Percentiles rank a stretch among this genome's conserved stretches.
Evolutionary conservation across 2,797 vertebrate genomes (phyloP).

Genomic region (Microcaecilia unicolor): DNA sequence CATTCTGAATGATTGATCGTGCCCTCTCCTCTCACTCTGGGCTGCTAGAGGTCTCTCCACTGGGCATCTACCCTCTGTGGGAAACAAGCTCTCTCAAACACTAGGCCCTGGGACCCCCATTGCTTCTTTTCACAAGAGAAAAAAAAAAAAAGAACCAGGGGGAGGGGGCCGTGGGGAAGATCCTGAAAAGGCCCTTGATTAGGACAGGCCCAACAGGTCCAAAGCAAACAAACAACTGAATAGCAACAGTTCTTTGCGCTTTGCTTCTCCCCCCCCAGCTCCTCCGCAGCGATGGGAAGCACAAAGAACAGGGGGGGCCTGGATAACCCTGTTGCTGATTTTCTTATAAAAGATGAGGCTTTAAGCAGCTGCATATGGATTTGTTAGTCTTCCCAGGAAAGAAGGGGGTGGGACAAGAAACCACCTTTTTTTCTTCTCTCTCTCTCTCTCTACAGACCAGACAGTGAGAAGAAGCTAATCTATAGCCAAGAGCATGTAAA

Average conservation of each 20-base stretch:
- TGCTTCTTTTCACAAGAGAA: constrained; percentile 63
- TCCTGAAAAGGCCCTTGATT: constrained; percentile 51
- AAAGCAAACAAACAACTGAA: constrained; percentile 88
- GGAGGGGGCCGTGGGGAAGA: constrained; percentile 1
- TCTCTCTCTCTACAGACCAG: no score
- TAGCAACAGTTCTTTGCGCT: constrained; percentile 62
- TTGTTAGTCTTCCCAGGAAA: no score
- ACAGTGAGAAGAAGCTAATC: no score
- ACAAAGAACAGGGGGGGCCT: no score
- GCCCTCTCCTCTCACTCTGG: constrained; percentile 27
- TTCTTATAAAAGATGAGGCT: no score
- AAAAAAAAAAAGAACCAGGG: constrained; percentile 18
- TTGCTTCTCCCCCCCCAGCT: not conserved
- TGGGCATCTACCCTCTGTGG: constrained; percentile 53
- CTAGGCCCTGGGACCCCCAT: constrained; percentile 49
- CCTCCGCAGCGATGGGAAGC: no score
- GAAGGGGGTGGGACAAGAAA: no score
- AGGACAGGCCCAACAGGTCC: constrained; percentile 67
- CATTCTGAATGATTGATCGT: constrained; percentile 47
- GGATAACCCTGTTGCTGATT: no score
- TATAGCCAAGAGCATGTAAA: no score
- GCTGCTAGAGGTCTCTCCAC: constrained; percentile 51
- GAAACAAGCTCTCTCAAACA: constrained; percentile 47
- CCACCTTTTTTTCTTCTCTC: no score
- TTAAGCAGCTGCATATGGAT: no score